These are phyloP conservation scores for Sisor rabdophorus DNA, from an alignment of 2,113 vertebrate genomes.

Conservation along the genomic window DNA sequence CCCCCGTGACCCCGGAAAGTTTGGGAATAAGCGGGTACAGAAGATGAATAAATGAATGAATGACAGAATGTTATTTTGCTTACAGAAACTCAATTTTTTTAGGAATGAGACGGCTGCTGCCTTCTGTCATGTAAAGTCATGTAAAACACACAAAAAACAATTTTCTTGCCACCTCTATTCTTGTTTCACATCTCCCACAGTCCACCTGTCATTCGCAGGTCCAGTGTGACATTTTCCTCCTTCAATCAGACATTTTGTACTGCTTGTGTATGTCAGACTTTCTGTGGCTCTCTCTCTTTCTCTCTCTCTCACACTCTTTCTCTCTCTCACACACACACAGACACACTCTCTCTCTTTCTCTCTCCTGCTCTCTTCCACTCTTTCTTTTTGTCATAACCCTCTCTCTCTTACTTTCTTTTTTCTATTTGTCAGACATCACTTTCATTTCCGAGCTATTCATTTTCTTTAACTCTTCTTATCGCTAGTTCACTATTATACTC, in stretches of 20 bases:
- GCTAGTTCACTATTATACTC: neutral
- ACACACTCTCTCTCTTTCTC: neutral
- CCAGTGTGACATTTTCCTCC: conserved; percentile 16
- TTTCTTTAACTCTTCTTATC: neutral
- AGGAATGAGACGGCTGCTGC: neutral
- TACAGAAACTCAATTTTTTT: neutral
- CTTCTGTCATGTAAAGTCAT: neutral
- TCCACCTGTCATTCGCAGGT: conserved; percentile 12
- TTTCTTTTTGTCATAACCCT: neutral
- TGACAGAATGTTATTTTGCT: neutral
- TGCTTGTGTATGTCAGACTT: conserved; percentile 7
- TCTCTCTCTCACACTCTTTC: no score
- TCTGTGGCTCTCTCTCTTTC: neutral
- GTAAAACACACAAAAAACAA: conserved; percentile 12
- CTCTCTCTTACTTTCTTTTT: neutral
- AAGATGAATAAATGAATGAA: no score
- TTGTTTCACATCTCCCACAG: conserved; percentile 16
- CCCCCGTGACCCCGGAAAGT: no score
- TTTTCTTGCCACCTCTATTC: conserved; percentile 18
- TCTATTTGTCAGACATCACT: neutral
- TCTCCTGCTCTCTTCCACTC: neutral
- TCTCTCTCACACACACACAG: neutral
- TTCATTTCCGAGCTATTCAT: neutral
- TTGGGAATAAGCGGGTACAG: no score
- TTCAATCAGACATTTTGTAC: neutral